Base-by-base conservation (phyloP, 2,113 vertebrate species). In the Micromys minutus region DNA sequence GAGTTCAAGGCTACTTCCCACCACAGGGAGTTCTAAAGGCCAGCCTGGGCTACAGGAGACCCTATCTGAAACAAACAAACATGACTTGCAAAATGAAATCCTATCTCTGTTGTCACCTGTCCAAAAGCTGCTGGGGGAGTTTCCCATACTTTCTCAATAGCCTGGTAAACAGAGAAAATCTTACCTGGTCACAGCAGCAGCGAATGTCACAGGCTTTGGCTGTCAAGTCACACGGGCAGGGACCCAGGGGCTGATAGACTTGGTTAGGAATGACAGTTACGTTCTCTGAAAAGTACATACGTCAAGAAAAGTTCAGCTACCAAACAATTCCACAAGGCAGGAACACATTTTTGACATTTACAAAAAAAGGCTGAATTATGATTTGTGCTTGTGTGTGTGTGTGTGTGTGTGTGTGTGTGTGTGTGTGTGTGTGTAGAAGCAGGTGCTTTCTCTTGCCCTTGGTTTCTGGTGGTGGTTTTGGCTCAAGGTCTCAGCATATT, bases 151-250 rank as follows among this genome's bases (percentile, higher is more conserved):
- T 39, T 17, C 4, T 15, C 3, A 76, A 39, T 0, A 5, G 7
- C 15, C 39, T 4, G 12, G 0, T 2, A 7, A 77, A 50, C 1
- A 36, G 71, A 65, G 42, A 57, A 69, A 2, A 67, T 1, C 57
- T 13, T 98, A 99, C 99, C 99, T 47, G 96, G 93, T 99, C 99
- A 98, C 99, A 99, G 97, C 99, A 99, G 97, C 99, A 99, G 91
- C 98, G 98, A 24, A 99, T 7, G 81, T 99, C 99, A 98, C 99
- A 99, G 34, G 95, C 97, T 90, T 97, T 97, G 0, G 97, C 94
- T 10, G 99, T 99, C 65, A 99, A 96, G 80, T 99, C 98, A 97
- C 99, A 99, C 36, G 99, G 99, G 97, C 99, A 99, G 29, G 98
- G 96, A 26, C 99, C 99, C n/a, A 99, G 97, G 0, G 99, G 99